Percentiles rank a stretch among this genome's conserved stretches.
Evolutionary conservation across 2,113 vertebrate genomes (phyloP).

Genomic region (Bostrychus sinensis): DNA sequence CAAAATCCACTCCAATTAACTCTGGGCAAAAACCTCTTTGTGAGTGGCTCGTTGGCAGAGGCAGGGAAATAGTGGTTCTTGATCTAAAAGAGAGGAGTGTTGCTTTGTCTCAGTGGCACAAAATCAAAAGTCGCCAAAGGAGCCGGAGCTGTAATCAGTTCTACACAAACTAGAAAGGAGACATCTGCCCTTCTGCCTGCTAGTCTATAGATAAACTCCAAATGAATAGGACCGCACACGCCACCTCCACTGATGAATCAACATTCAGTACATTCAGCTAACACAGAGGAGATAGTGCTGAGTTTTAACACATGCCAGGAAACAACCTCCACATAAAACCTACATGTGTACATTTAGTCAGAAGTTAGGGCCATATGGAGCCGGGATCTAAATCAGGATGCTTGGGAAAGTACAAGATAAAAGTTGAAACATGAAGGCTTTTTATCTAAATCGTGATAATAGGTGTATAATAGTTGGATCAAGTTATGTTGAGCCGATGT

Average conservation of each 20-base stretch:
- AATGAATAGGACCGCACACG: conserved; percentile 19
- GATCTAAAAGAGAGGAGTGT: conserved; percentile 40
- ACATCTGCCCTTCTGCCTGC: conserved; percentile 51
- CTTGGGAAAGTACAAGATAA: neutral
- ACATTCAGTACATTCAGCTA: conserved; percentile 13
- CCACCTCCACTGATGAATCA: conserved; percentile 39
- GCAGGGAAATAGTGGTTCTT: conserved; percentile 38
- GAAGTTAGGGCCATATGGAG: neutral
- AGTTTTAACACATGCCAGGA: neutral
- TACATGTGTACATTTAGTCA: conserved; percentile 5
- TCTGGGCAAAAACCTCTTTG: conserved; percentile 35
- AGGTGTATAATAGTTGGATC: too few species aligned
- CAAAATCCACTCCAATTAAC: conserved; percentile 65
- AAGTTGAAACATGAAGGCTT: too few species aligned
- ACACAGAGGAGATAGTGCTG: neutral
- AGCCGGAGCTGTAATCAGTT: conserved; percentile 53
- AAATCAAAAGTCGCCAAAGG: conserved; percentile 56
- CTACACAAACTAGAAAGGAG: conserved; percentile 41
- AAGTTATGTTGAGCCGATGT: too few species aligned
- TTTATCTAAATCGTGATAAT: too few species aligned
- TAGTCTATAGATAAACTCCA: conserved; percentile 44
- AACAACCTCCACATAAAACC: neutral
- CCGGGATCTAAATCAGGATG: neutral
- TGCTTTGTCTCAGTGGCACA: conserved; percentile 52
- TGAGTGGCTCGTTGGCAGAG: conserved; percentile 46